These are phyloP conservation scores for Carduelis carduelis DNA, from an alignment of 2,797 vertebrate genomes.

Conservation along the genomic window DNA sequence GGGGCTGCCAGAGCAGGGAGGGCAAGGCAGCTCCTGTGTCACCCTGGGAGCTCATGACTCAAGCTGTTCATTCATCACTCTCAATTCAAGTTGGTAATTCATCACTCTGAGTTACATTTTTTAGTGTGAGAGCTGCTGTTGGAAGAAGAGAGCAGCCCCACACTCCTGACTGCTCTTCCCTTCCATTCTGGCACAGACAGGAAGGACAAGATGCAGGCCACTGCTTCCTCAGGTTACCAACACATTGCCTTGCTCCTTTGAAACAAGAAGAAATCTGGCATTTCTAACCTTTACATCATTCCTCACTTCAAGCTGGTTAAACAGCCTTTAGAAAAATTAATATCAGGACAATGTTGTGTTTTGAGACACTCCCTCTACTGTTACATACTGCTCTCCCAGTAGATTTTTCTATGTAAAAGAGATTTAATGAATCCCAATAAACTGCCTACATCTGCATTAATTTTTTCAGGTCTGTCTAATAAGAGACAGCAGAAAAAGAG, in stretches of 20 bases:
- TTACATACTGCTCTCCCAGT: background rate
- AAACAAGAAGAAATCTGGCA: background rate
- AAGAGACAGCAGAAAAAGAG: background rate
- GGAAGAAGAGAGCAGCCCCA: background rate
- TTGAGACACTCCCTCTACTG: background rate
- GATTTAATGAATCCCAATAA: background rate
- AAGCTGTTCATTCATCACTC: background rate
- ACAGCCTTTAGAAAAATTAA: background rate
- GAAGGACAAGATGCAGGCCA: background rate
- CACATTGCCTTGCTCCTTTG: background rate
- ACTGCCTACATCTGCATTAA: background rate
- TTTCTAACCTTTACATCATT: background rate
- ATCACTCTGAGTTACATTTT: background rate
- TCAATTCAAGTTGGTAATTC: background rate
- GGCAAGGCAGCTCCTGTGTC: background rate
- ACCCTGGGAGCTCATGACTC: background rate
- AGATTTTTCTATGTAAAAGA: background rate
- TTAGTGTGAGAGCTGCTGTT: background rate
- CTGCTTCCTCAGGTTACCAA: background rate
- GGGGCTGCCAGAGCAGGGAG: background rate
- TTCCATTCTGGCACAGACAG: background rate
- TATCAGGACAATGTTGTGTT: background rate
- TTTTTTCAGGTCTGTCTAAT: background rate
- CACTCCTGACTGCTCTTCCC: background rate
- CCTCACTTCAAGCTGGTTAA: background rate